phyloP scores from a whole-genome alignment of 2,113 vertebrate species.

The Protomyctophum bolini region DNA sequence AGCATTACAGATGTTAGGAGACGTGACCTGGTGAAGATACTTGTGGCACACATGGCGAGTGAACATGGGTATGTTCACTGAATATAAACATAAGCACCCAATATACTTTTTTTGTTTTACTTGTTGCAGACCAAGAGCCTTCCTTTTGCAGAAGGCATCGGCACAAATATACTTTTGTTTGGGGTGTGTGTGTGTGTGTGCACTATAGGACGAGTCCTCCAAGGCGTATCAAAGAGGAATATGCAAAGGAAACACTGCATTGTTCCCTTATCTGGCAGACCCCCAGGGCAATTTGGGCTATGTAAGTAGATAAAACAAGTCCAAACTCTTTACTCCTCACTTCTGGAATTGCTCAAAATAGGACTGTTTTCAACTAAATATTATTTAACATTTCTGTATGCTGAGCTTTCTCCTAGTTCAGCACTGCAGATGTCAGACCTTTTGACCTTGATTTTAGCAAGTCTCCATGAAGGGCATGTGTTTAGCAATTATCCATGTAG shows the following conservation, averaged over 20 bases:
- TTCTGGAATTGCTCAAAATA: background rate
- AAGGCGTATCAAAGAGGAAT: constrained; percentile 26
- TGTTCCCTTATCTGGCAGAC: too few species aligned
- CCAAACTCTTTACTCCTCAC: background rate
- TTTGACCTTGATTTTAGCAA: background rate
- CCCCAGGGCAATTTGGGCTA: constrained; percentile 26
- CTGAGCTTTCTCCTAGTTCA: background rate
- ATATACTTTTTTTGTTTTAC: background rate
- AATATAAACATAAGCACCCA: background rate
- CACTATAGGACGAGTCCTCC: constrained; percentile 24
- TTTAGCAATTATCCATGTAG: too few species aligned
- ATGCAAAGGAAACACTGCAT: constrained; percentile 32
- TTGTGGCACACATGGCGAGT: too few species aligned
- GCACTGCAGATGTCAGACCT: background rate
- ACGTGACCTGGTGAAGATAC: too few species aligned
- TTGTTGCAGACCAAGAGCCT: background rate
- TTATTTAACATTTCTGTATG: constrained; percentile 3
- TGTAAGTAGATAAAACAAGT: constrained; percentile 10
- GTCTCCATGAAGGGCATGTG: too few species aligned
- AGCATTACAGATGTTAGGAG: constrained; percentile 23
- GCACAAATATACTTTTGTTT: background rate
- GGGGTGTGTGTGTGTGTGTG: background rate
- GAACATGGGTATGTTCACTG: constrained; percentile 43
- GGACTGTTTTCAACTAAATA: background rate
- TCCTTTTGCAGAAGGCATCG: background rate